phyloP scores from a whole-genome alignment of 2,797 vertebrate species.

The Lithobates sylvaticus region DNA sequence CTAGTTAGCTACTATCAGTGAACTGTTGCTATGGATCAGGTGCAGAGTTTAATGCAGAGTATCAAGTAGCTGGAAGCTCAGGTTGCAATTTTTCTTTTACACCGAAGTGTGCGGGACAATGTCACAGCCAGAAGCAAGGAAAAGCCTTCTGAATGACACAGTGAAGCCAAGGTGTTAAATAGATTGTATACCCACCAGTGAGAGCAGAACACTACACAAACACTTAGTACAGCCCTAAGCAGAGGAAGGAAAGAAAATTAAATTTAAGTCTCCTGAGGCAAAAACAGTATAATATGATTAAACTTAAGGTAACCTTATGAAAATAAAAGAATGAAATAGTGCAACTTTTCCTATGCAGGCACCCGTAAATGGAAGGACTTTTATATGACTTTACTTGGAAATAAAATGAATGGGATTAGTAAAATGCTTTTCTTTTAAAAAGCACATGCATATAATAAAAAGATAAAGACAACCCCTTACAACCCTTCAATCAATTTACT shows the following conservation, averaged over 20 bases:
- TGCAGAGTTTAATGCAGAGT: background rate
- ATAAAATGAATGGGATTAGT: background rate
- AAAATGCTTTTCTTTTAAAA: background rate
- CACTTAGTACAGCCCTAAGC: background rate
- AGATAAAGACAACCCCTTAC: too few species aligned
- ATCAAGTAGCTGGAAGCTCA: conserved; percentile 11
- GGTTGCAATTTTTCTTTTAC: background rate
- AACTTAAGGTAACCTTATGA: background rate
- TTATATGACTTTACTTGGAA: background rate
- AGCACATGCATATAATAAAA: too few species aligned
- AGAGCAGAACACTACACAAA: background rate
- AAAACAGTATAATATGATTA: background rate
- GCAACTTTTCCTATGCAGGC: background rate
- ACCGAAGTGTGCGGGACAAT: background rate
- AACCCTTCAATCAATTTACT: too few species aligned
- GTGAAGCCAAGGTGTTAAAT: background rate
- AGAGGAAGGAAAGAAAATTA: background rate
- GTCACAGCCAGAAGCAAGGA: background rate
- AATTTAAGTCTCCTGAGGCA: background rate
- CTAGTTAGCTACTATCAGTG: background rate
- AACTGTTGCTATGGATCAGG: background rate
- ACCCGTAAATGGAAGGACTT: background rate
- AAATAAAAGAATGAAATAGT: background rate
- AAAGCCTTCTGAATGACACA: background rate
- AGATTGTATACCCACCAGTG: background rate